Percentiles rank a stretch among this genome's conserved stretches.
These are phyloP conservation scores for Oreohelix idahoensis DNA, from an alignment of 1,140 invertebrate species.

Conservation along the genomic window DNA sequence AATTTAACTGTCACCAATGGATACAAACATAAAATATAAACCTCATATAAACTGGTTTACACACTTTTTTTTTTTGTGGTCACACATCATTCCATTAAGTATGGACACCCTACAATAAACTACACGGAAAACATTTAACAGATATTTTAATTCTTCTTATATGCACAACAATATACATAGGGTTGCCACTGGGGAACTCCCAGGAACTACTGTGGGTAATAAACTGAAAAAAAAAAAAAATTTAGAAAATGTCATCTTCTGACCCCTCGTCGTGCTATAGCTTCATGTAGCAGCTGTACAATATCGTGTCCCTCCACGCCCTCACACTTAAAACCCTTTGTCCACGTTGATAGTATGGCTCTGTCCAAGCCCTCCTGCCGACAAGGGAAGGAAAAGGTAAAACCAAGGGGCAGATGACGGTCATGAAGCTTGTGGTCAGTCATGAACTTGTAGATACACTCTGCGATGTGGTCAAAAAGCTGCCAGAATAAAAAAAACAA, in stretches of 20 bases:
- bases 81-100: too few relatives aligned
- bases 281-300: slow-evolving; percentile 85
- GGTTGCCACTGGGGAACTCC: too few relatives aligned
- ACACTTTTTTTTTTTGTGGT: too few relatives aligned
- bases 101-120: too few relatives aligned
- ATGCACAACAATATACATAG: too few relatives aligned
- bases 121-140: too few relatives aligned
- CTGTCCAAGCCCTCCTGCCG: slow-evolving; percentile 91
- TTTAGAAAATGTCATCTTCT: slow-evolving; percentile 44
- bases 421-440: slow-evolving; percentile 83
- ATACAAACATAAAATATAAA: too few relatives aligned
- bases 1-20: too few relatives aligned
- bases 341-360: slow-evolving; percentile 94
- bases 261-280: slow-evolving; percentile 79
- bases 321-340: slow-evolving; percentile 92
- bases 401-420: slow-evolving; percentile 91
- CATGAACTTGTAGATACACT: slow-evolving; percentile 94
- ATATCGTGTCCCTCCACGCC: slow-evolving; percentile 92
- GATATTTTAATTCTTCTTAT: too few relatives aligned
- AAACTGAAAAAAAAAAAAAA: too few relatives aligned
- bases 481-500: slow-evolving; percentile 54
- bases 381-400: slow-evolving; percentile 99
- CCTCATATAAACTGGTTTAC: too few relatives aligned
- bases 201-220: too few relatives aligned
- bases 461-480: slow-evolving; percentile 98